These are phyloP conservation scores for Brachionus rubens DNA, from an alignment of 1,140 invertebrate species.

Conservation along the genomic window DNA sequence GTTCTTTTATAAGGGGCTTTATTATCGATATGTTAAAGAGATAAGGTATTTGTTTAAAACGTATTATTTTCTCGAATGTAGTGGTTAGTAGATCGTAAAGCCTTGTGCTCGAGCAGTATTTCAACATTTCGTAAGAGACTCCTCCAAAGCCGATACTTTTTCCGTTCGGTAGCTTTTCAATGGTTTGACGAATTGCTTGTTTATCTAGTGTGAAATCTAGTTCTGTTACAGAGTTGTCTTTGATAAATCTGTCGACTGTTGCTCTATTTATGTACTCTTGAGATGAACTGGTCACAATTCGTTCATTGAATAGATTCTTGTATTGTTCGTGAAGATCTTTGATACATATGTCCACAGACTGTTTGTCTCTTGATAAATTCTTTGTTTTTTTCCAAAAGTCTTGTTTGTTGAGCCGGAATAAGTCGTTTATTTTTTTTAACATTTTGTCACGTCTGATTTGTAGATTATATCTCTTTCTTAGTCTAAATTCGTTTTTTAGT, in stretches of 20 bases:
- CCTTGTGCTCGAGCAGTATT: neutral
- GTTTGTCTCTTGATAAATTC: neutral
- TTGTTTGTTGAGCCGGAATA: neutral
- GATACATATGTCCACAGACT: neutral
- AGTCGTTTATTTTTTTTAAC: neutral
- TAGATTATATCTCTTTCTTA: neutral
- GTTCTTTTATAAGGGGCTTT: slow-evolving; percentile 2
- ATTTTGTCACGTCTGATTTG: neutral
- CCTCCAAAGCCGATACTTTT: neutral
- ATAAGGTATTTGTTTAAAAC: neutral
- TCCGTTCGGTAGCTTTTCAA: slow-evolving; percentile 13
- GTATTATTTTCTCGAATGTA: neutral
- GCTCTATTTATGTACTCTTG: too few relatives aligned
- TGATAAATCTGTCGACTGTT: too few relatives aligned
- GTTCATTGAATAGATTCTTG: neutral
- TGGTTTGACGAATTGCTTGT: neutral
- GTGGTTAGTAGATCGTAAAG: neutral
- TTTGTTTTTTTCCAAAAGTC: neutral
- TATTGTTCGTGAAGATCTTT: neutral
- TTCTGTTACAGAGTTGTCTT: neutral
- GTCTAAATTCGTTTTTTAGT: neutral
- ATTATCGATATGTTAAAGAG: slow-evolving; percentile 27
- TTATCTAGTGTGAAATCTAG: neutral
- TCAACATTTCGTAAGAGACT: slow-evolving; percentile 12
- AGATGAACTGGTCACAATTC: too few relatives aligned